phyloP scores from a whole-genome alignment of 2,888 invertebrate species.

The Eremobia ochroleuca region DNA sequence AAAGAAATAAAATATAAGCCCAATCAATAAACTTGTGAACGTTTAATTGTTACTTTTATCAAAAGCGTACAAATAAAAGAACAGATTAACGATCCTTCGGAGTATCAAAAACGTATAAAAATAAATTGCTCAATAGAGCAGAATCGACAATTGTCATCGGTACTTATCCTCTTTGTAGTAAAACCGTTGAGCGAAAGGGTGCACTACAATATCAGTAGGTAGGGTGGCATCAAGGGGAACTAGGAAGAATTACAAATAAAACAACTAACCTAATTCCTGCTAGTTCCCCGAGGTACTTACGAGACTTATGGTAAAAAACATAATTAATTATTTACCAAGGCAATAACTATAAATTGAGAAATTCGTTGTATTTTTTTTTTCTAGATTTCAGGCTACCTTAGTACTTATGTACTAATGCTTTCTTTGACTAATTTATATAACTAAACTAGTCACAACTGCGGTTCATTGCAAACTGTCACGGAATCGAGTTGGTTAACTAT shows the following conservation, averaged over 20 bases:
- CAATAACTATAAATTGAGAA: neutral
- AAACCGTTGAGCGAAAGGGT: conserved; percentile 53
- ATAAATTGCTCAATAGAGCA: conserved; percentile 58
- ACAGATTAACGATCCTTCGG: conserved; percentile 29
- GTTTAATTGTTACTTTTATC: conserved; percentile 36
- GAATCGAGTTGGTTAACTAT: neutral
- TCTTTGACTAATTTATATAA: conserved; percentile 23
- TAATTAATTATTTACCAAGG: too few species aligned
- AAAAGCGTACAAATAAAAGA: conserved; percentile 23
- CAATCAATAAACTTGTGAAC: conserved; percentile 18
- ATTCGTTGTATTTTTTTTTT: neutral
- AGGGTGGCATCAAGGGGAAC: conserved; percentile 37
- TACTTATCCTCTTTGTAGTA: conserved; percentile 58
- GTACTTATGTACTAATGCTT: neutral
- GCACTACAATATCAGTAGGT: conserved; percentile 30
- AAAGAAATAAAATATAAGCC: neutral
- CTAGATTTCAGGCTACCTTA: neutral
- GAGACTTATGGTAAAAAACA: neutral
- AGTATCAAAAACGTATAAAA: conserved; percentile 46
- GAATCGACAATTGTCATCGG: conserved; percentile 63
- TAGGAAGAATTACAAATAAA: neutral
- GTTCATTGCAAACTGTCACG: conserved; percentile 22
- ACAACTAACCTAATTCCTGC: neutral
- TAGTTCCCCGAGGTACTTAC: neutral
- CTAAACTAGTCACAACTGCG: conserved; percentile 7